Evolutionary conservation across 2,797 vertebrate genomes (phyloP), one percentile per base, ranked within the genome.

Genomic region (Coendou prehensilis): DNA sequence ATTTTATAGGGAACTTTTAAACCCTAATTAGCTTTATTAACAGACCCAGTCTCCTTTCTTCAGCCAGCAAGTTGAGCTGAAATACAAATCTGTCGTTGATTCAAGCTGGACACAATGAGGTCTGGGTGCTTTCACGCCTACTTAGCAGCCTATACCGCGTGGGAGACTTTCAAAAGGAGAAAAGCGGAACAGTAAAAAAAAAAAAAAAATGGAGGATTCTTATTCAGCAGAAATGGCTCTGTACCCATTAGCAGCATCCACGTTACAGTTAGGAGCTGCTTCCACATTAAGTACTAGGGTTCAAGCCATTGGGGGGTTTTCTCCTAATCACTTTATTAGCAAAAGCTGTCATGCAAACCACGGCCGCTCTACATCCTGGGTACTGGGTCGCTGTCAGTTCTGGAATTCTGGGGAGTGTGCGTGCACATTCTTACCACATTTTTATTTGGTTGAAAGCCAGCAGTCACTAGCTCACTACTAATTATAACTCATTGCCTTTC

Each of bases 51-150:
- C 97, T 96, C 54, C 97, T 98, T 97, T 92, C 94, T 87, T 97
- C 93, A 96, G 95, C 80, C 14, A 96, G 92, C 81, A 92, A 89
- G 95, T 98, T 93, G 98, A 97, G 17, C 96, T 97, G 93, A 94
- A 97, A 97, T 98, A 97, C 97, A 97, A 93, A 94, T 91, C 94
- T 95, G 92, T 98, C 98, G 98, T 98, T 97, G 97, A 94, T 94
- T 95, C 86, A 90, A 97, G 96, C 61, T 86, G 98, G 98, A 98
- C 97, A 98, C 98, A 98, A 97, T 98, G 97, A 1, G 9, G 96
- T 97, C 97, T 98, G 98, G 97, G 89, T 89, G 89, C 89, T 97
- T 93, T 52, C n/a, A 92, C 80, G 95, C 76, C 84, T 97, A 69
- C 90, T 98, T 96, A 93, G 94, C 91, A 91, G 97, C 91, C 98